Conservation (phyloP, 2,888 invertebrate genomes). For the Marronus borbonicus region DNA sequence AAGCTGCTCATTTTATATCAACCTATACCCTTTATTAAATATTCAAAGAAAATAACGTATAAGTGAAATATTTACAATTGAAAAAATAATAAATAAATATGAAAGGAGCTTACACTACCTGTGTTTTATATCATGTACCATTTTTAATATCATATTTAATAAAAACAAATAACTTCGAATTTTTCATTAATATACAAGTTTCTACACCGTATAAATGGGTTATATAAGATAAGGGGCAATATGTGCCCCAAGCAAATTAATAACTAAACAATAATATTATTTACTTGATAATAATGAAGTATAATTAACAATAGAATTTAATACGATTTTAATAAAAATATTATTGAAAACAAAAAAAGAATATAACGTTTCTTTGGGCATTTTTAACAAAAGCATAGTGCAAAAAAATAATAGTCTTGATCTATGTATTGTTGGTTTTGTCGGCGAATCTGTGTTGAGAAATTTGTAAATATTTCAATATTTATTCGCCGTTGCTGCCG, state of each 20-base stretch:
- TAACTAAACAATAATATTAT: conserved; percentile 68
- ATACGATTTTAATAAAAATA: conserved; percentile 69
- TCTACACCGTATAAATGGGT: conserved; percentile 61
- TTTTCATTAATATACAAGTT: conserved; percentile 68
- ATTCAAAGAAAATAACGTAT: background rate
- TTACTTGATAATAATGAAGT: conserved; percentile 67
- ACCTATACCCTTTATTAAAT: conserved; percentile 2
- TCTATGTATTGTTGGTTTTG: conserved; percentile 53
- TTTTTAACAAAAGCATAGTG: conserved; percentile 61
- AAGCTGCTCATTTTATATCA: conserved; percentile 54
- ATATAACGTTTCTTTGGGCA: conserved; percentile 68
- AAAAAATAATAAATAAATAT: conserved; percentile 14
- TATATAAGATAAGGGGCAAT: conserved; percentile 58
- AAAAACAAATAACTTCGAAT: conserved; percentile 65
- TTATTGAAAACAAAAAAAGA: conserved; percentile 51
- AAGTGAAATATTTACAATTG: conserved; percentile 30
- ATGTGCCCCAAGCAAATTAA: conserved; percentile 62
- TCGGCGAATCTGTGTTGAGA: conserved; percentile 54
- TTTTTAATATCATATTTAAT: conserved; percentile 70
- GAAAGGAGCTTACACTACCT: conserved; percentile 64
- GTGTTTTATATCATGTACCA: conserved; percentile 70
- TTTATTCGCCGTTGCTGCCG: conserved; percentile 56
- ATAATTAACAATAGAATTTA: conserved; percentile 69
- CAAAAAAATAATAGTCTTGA: conserved; percentile 52
- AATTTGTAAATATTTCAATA: conserved; percentile 42